phyloP scores from a whole-genome alignment of 2,888 invertebrate species.

The Onthophagus sagittarius region DNA sequence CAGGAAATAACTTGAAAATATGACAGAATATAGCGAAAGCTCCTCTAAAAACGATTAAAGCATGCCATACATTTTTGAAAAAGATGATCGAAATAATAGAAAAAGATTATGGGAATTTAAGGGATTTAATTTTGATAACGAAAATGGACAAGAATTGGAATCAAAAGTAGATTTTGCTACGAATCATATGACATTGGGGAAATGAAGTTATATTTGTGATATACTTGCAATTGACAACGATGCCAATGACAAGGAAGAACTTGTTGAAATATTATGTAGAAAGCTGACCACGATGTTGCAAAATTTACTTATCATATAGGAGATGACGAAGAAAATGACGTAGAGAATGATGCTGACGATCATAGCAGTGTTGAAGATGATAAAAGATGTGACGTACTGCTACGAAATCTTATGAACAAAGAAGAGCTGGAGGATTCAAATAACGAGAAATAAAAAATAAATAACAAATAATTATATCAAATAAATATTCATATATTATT shows the following conservation, averaged over 20 bases:
- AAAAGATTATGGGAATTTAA: constrained; percentile 1
- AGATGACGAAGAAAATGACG: background rate
- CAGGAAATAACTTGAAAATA: background rate
- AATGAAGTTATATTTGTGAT: background rate
- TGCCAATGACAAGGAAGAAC: background rate
- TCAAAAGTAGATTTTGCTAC: background rate
- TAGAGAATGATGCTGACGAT: background rate
- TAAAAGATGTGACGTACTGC: background rate
- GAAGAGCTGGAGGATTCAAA: background rate
- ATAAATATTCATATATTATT: too few relatives aligned
- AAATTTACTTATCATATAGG: background rate
- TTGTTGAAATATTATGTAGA: background rate
- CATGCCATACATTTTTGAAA: background rate
- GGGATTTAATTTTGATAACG: constrained; percentile 16
- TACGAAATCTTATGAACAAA: background rate
- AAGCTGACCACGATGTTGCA: background rate
- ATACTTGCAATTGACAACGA: background rate
- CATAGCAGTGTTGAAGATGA: background rate
- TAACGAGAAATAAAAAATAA: background rate
- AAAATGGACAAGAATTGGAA: background rate
- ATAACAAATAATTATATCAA: too few relatives aligned
- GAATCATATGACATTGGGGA: background rate
- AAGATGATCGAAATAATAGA: constrained; percentile 1
- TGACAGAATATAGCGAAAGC: background rate
- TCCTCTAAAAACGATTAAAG: background rate